Conservation (phyloP, 1,140 invertebrate genomes). For the Mylabris phalerata region DNA sequence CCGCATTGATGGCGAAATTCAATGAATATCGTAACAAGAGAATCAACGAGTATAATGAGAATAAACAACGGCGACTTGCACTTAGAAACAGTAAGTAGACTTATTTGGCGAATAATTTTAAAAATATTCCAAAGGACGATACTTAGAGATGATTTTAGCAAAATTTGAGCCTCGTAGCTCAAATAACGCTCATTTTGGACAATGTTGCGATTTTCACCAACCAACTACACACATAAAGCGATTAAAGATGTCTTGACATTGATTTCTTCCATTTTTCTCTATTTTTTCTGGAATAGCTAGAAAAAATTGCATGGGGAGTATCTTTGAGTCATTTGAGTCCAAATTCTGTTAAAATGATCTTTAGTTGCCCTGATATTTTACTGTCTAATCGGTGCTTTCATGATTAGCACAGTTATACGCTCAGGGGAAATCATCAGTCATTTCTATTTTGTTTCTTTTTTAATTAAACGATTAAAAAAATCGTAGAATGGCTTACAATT, state of each 20-base stretch:
- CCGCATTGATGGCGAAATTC: constrained; percentile 82
- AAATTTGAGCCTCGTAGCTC: neutral
- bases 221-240: too few species aligned
- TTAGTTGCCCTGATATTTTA: constrained; percentile 7
- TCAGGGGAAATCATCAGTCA: constrained; percentile 15
- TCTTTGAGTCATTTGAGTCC: too few species aligned
- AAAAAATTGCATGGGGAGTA: too few species aligned
- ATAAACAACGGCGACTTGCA: constrained; percentile 72
- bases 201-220: too few species aligned
- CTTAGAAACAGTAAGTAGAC: constrained; percentile 74
- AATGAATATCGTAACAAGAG: constrained; percentile 71
- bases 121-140: neutral
- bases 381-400: neutral
- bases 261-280: too few species aligned
- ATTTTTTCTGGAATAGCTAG: too few species aligned
- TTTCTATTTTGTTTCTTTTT: neutral
- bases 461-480: neutral
- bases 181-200: too few species aligned
- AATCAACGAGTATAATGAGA: constrained; percentile 64
- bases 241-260: too few species aligned
- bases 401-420: constrained; percentile 12
- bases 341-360: too few species aligned
- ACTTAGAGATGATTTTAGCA: neutral
- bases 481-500: neutral
- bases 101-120: neutral